Evolutionary conservation across 2,113 vertebrate genomes (phyloP), one percentile per base, ranked within the genome.

Genomic region (Scalopus aquaticus): DNA sequence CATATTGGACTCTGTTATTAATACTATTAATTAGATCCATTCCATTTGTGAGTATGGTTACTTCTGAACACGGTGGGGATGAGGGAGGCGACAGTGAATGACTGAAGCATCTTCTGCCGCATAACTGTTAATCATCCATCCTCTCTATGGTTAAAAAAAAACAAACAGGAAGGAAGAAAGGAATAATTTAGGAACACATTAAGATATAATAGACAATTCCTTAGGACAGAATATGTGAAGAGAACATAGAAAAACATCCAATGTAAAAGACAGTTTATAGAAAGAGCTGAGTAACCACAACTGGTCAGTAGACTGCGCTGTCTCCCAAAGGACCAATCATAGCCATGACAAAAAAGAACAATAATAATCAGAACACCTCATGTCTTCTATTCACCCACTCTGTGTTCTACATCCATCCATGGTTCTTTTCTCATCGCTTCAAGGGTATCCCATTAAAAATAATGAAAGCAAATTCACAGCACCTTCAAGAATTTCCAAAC

Each of bases 11-110:
- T 35, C 70, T 8, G 20, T 78, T 91, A 91, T 91, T 95, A 65
- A 42, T 51, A 67, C 28, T 88, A 85, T 62, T 73, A 81, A 84
- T 46, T 78, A 56, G 37, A 86, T 73, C 32, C 72, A 77, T 51
- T 76, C 49, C 37, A 13, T 91, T 90, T 74, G 16, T 81, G 82
- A 95, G 77, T 32, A 9, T 28, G 2, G 24, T 69, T n/a, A 77
- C 51, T 67, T 30, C 24, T 58, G 12, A 87, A 70, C 2, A 32
- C 17, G 16, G 4, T 10, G 26, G 42, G 39, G 12, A 42, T 26
- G 26, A 35, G 44, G 49, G 6, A 12, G 30, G 19, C 5, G 78
- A 28, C 30, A n/a, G 17, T n/a, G 1, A 44, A 39, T 22, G 28
- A 51, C 12, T 46, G 22, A 89, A 60, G 20, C 28, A 39, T 30